phyloP scores from a whole-genome alignment of 2,797 vertebrate genomes.

The Zenarchopterus dispar region DNA sequence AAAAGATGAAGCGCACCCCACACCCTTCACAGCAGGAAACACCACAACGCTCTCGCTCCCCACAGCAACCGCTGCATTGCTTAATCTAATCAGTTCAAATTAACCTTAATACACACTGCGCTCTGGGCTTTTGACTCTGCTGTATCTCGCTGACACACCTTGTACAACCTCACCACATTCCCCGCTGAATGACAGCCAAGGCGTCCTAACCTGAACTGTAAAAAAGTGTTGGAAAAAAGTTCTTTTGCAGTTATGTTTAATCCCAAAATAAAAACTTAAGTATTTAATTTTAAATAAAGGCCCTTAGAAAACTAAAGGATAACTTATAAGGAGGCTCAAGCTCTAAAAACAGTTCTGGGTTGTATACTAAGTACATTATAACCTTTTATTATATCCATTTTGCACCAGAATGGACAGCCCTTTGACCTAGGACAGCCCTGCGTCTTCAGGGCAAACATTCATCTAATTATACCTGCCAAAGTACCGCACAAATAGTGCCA shows the following conservation, averaged over 20 bases:
- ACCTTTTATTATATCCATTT: conserved; percentile 48
- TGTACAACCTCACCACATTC: conserved; percentile 62
- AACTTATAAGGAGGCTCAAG: conserved; percentile 24
- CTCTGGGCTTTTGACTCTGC: conserved; percentile 68
- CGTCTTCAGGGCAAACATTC: conserved; percentile 58
- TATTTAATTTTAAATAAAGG: not conserved
- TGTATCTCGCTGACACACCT: conserved; percentile 78
- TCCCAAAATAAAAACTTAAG: not conserved
- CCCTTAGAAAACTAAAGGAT: conserved; percentile 10
- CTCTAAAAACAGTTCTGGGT: conserved; percentile 30
- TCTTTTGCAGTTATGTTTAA: conserved; percentile 46
- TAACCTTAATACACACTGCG: conserved; percentile 75
- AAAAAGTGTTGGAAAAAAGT: conserved; percentile 54
- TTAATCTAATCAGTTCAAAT: conserved; percentile 83
- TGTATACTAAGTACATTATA: conserved; percentile 41
- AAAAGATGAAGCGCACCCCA: conserved; percentile 45
- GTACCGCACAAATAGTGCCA: conserved; percentile 37
- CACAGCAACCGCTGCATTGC: conserved; percentile 68
- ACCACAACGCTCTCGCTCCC: conserved; percentile 42
- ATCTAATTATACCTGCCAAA: conserved; percentile 64
- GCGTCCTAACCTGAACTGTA: conserved; percentile 60
- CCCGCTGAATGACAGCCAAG: conserved; percentile 61
- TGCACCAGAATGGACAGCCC: conserved; percentile 39
- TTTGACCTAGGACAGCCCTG: conserved; percentile 51
- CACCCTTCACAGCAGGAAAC: conserved; percentile 60